Conservation (phyloP, 2,797 vertebrate genomes). For the Mallotus villosus region DNA sequence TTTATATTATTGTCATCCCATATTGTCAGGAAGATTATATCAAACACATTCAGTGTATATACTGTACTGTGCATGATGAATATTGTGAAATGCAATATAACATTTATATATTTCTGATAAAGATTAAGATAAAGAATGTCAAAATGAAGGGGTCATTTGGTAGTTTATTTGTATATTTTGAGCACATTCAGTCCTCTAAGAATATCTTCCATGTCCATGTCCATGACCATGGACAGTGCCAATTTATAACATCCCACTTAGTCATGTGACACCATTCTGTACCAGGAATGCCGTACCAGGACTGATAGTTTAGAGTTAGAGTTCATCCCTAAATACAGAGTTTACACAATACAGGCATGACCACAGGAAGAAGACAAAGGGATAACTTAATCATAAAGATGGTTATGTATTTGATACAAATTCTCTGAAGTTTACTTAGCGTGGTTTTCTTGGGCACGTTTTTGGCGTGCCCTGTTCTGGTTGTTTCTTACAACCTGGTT, state of each 20-base stretch:
- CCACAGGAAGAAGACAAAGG: neutral
- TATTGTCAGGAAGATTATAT: too few species aligned
- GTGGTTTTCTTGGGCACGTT: conserved; percentile 20
- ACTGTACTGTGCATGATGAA: too few species aligned
- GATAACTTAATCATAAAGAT: neutral
- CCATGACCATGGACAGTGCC: neutral
- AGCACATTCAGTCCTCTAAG: neutral
- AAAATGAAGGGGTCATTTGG: too few species aligned
- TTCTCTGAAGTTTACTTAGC: conserved; percentile 11
- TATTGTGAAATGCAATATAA: too few species aligned
- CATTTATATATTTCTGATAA: too few species aligned
- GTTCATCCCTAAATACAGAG: neutral
- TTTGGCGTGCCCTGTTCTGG: conserved; percentile 50
- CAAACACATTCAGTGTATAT: too few species aligned
- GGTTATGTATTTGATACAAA: neutral
- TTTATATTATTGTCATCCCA: too few species aligned
- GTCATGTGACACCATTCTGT: neutral
- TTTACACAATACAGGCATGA: neutral
- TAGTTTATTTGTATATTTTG: too few species aligned
- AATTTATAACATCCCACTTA: neutral
- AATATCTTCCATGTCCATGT: neutral
- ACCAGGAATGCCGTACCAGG: too few species aligned
- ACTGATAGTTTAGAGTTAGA: neutral
- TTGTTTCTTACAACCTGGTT: conserved; percentile 77
- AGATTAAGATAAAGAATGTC: too few species aligned